phyloP scores from a whole-genome alignment of 2,797 vertebrate genomes.

The Morus bassanus region DNA sequence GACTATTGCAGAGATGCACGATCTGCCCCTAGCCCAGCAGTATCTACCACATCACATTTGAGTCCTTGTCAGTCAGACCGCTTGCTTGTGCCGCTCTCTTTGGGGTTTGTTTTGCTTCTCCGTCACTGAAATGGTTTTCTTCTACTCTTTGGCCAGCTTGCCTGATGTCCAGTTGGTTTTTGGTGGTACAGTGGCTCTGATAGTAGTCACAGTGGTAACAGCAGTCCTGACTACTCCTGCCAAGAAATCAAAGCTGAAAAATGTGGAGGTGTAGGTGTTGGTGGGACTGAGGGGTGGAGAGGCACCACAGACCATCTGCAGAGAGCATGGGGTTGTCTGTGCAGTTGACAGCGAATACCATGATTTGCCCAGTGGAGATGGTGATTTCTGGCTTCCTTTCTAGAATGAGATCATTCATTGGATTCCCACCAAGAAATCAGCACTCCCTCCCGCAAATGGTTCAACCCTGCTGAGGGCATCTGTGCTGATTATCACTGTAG shows the following conservation, averaged over 20 bases:
- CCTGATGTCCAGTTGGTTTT: not conserved
- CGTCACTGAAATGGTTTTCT: not conserved
- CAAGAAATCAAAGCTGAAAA: conserved; percentile 6
- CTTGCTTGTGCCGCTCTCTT: not conserved
- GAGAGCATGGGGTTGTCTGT: not conserved
- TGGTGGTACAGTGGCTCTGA: not conserved
- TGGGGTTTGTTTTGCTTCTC: not conserved
- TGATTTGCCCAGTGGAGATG: not conserved
- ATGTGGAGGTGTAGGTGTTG: not conserved
- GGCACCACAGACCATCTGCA: not conserved
- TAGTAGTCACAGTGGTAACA: not conserved
- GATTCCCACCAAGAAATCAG: conserved; percentile 32
- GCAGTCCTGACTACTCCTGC: not conserved
- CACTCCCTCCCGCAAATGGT: not conserved
- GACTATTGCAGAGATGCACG: not conserved
- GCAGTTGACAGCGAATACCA: not conserved
- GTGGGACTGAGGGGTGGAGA: not conserved
- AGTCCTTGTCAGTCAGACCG: not conserved
- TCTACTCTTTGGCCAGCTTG: not conserved
- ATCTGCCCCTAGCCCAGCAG: not conserved
- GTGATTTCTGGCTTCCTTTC: conserved; percentile 31
- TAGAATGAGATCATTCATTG: conserved; percentile 28
- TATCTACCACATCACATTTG: not conserved
- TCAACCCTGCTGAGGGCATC: conserved; percentile 62
- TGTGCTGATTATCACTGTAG: conserved; percentile 25